Conservation (phyloP, 2,797 vertebrate genomes). For the Poecilia gillii region DNA sequence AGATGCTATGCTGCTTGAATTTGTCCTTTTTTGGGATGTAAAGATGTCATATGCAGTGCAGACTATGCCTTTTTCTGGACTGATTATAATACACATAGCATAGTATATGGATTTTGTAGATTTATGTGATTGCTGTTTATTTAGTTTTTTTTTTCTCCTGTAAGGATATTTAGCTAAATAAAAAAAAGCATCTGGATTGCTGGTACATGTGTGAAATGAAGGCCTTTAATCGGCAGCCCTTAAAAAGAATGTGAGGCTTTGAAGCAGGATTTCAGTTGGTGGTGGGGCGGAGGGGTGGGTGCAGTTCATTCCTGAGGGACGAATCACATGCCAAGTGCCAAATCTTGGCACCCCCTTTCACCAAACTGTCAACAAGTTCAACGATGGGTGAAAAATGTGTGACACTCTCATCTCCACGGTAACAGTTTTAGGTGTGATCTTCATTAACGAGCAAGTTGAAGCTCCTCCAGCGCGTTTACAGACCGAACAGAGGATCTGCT, state of each 20-base stretch:
- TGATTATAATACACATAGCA: conserved; percentile 59
- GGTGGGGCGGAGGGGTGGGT: conserved; percentile 3
- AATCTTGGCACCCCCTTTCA: conserved; percentile 7
- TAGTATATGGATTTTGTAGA: conserved; percentile 56
- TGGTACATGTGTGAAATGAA: conserved; percentile 51
- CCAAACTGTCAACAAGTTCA: conserved; percentile 33
- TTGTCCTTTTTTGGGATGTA: conserved; percentile 62
- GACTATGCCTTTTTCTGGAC: conserved; percentile 38
- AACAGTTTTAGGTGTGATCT: conserved; percentile 17
- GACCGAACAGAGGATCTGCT: conserved; percentile 18
- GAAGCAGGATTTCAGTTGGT: conserved; percentile 9
- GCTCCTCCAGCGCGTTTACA: neutral
- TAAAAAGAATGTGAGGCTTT: conserved; percentile 39
- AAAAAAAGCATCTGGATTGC: conserved; percentile 66
- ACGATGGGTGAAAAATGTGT: conserved; percentile 31
- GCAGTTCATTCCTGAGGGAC: conserved; percentile 26
- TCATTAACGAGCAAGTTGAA: conserved; percentile 8
- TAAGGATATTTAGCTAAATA: conserved; percentile 71
- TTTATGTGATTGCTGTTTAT: conserved; percentile 55
- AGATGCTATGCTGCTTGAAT: conserved; percentile 61
- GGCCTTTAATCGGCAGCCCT: conserved; percentile 51
- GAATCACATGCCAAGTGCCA: conserved; percentile 24
- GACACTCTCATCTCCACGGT: conserved; percentile 12
- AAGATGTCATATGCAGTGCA: conserved; percentile 58
- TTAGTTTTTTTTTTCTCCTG: conserved; percentile 27